phyloP scores from a whole-genome alignment of 2,888 invertebrate species.

The Carterocephalus palaemon region DNA sequence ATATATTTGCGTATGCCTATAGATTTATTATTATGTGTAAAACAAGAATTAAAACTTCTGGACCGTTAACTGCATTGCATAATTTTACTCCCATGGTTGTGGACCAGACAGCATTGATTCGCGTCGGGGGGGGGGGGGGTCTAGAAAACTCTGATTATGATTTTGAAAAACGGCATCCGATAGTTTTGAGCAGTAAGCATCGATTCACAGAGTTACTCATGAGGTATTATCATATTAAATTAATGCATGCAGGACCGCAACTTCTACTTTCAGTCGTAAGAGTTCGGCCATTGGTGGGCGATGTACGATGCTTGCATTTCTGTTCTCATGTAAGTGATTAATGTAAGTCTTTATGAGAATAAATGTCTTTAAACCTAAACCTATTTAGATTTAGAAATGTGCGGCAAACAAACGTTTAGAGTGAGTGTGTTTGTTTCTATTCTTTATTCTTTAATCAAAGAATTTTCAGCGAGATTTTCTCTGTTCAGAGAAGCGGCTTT shows the following conservation, averaged over 20 bases:
- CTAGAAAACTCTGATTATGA: slow-evolving; percentile 1
- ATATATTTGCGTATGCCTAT: not conserved
- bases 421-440: too few relatives aligned
- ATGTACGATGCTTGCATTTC: too few relatives aligned
- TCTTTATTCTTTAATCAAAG: too few relatives aligned
- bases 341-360: too few relatives aligned
- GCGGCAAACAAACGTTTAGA: too few relatives aligned
- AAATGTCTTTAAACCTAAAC: too few relatives aligned
- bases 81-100: slow-evolving; percentile 1
- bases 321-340: too few relatives aligned
- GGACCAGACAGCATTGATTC: not conserved
- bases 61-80: slow-evolving; percentile 3
- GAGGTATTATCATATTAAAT: not conserved
- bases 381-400: too few relatives aligned
- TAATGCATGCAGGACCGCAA: slow-evolving; percentile 2
- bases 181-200: slow-evolving; percentile 2
- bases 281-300: not conserved
- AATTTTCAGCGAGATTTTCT: too few relatives aligned
- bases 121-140: slow-evolving; percentile 1
- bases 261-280: not conserved
- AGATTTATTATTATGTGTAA: not conserved
- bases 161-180: slow-evolving; percentile 2
- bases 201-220: not conserved
- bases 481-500: too few relatives aligned
- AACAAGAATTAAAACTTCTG: not conserved